phyloP scores from a whole-genome alignment of 2,797 vertebrate genomes.

The Sebastiscus tertius region DNA sequence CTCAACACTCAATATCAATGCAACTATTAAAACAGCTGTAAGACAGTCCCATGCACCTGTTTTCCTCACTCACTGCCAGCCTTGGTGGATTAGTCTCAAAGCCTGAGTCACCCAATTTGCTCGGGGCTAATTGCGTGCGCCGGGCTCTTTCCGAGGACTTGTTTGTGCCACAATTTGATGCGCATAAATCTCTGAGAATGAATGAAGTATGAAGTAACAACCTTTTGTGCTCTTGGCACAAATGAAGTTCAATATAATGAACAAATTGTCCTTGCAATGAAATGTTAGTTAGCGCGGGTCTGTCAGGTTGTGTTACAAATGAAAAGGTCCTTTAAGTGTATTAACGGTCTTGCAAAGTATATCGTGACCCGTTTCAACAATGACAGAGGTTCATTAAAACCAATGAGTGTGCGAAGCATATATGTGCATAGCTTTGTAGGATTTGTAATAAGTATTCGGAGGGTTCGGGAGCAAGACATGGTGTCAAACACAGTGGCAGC shows the following conservation, averaged over 20 bases:
- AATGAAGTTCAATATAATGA: not conserved
- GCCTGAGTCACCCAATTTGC: slow-evolving; percentile 9
- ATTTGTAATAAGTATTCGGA: not conserved
- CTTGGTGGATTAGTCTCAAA: slow-evolving; percentile 32
- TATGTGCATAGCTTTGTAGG: not conserved
- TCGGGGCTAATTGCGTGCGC: slow-evolving; percentile 1
- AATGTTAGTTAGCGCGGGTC: not conserved
- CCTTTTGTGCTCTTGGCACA: not conserved
- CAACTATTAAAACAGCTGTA: not conserved
- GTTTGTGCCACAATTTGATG: slow-evolving; percentile 11
- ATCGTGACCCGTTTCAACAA: not conserved
- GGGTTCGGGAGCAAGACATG: not conserved
- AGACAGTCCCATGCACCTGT: slow-evolving; percentile 3
- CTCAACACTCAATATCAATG: not conserved
- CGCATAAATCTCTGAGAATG: not conserved
- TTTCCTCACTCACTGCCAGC: not conserved
- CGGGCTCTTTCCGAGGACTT: slow-evolving; percentile 1
- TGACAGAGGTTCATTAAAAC: not conserved
- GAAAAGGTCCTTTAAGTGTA: not conserved
- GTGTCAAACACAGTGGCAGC: not conserved
- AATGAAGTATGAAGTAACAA: not conserved
- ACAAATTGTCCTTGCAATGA: slow-evolving; percentile 3
- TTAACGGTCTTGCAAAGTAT: not conserved
- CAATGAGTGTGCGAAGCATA: not conserved
- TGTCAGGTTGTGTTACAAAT: not conserved